These are phyloP conservation scores for Calidris pygmaea DNA, from an alignment of 2,113 vertebrate species.

Conservation along the genomic window DNA sequence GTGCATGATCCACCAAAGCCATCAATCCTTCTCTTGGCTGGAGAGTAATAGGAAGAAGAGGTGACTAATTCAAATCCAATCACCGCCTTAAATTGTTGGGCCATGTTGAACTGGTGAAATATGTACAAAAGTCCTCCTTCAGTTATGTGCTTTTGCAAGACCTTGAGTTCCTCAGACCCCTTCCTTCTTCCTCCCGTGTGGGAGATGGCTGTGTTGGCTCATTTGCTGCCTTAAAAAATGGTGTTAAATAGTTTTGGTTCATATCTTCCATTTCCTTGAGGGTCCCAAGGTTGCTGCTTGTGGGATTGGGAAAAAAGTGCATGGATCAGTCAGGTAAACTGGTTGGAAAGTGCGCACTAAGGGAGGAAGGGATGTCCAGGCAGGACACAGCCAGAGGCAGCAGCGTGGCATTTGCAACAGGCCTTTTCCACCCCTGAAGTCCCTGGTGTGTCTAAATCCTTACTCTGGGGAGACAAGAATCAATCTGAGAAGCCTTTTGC, in stretches of 20 bases:
- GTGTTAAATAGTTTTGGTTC: neutral
- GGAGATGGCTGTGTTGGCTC: neutral
- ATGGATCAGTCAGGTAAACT: neutral
- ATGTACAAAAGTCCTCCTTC: neutral
- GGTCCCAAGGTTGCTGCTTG: neutral
- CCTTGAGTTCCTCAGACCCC: neutral
- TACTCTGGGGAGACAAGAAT: neutral
- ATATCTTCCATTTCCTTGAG: neutral
- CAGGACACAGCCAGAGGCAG: neutral
- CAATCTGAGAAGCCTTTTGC: neutral
- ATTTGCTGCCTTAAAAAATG: neutral
- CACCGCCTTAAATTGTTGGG: neutral
- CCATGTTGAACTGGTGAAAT: neutral
- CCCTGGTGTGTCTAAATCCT: neutral
- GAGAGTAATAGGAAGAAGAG: neutral
- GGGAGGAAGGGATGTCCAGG: neutral
- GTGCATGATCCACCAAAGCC: neutral
- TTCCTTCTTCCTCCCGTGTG: rapidly evolving
- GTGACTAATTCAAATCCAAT: neutral
- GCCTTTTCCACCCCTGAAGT: neutral
- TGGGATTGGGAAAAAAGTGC: neutral
- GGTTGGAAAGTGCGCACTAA: neutral
- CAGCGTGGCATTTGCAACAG: neutral
- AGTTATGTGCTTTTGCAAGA: rapidly evolving
- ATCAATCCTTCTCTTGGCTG: neutral